A percentile compares a stretch with the other conserved stretches of the same genome.
These are phyloP conservation scores for Megaleporinus macrocephalus DNA, from an alignment of 2,113 vertebrate genomes.

Conservation along the genomic window DNA sequence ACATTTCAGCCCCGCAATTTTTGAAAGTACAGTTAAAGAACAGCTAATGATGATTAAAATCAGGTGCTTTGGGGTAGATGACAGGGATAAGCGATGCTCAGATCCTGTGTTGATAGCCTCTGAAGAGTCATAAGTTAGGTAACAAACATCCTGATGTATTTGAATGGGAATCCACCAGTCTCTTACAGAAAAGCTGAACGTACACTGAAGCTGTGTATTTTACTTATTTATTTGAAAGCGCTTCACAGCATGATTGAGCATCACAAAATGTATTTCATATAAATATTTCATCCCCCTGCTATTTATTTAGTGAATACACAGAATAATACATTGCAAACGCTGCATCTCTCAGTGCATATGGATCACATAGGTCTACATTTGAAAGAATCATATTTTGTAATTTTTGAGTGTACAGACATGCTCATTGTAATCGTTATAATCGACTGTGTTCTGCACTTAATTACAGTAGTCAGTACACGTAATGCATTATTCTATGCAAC, in stretches of 20 bases:
- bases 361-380: background rate
- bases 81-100: slow-evolving; percentile 20
- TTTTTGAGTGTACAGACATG: background rate
- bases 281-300: background rate
- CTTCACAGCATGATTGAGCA: background rate
- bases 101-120: slow-evolving; percentile 13
- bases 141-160: background rate
- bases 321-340: background rate
- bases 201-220: background rate
- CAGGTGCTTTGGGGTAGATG: background rate
- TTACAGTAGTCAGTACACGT: background rate
- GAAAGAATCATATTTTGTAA: background rate
- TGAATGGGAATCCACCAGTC: background rate
- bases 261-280: background rate
- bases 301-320: background rate
- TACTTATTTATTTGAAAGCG: background rate
- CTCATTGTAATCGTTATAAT: no score
- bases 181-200: background rate
- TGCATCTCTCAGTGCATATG: background rate
- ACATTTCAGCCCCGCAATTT: background rate
- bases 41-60: slow-evolving; percentile 2
- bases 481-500: background rate
- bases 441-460: background rate
- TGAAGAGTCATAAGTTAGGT: background rate
- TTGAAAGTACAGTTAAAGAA: slow-evolving; percentile 10